phyloP scores from a whole-genome alignment of 2,888 invertebrate species.

The Drosophila meridiana region DNA sequence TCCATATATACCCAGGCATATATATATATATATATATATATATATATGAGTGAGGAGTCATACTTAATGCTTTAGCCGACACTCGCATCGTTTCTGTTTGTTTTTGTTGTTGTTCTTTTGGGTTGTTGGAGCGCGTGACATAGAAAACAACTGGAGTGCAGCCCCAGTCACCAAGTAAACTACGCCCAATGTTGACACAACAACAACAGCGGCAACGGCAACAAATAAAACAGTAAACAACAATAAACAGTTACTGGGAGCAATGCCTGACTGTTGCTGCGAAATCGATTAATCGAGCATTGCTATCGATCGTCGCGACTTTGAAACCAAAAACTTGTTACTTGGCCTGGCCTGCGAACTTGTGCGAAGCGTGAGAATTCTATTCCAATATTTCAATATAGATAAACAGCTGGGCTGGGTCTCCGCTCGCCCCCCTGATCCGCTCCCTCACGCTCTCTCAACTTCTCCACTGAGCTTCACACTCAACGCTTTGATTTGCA shows the following conservation, averaged over 20 bases:
- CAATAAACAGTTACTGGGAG: conserved; percentile 33
- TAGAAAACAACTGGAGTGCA: conserved; percentile 66
- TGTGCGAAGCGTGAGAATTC: conserved; percentile 31
- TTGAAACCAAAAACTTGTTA: conserved; percentile 18
- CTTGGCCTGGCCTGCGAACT: conserved; percentile 23
- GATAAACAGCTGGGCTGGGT: not conserved
- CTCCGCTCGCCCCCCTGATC: not conserved
- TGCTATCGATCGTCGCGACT: conserved; percentile 42
- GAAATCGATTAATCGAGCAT: conserved; percentile 69
- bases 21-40: not conserved
- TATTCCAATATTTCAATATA: conserved; percentile 1
- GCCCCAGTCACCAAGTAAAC: conserved; percentile 52
- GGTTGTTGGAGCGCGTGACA: conserved; percentile 64
- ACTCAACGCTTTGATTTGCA: conserved; percentile 60
- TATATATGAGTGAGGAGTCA: conserved; percentile 28
- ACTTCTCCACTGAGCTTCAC: conserved; percentile 15
- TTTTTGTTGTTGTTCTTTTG: conserved; percentile 59
- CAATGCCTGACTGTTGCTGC: conserved; percentile 44
- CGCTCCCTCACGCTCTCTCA: not conserved
- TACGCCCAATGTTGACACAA: conserved; percentile 49
- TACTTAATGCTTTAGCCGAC: conserved; percentile 23
- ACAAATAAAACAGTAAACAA: conserved; percentile 14
- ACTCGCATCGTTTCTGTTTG: conserved; percentile 51
- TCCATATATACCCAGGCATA: no score
- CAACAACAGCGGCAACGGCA: conserved; percentile 22